phyloP scores from a whole-genome alignment of 2,113 vertebrate genomes.

The Tympanuchus pallidicinctus region DNA sequence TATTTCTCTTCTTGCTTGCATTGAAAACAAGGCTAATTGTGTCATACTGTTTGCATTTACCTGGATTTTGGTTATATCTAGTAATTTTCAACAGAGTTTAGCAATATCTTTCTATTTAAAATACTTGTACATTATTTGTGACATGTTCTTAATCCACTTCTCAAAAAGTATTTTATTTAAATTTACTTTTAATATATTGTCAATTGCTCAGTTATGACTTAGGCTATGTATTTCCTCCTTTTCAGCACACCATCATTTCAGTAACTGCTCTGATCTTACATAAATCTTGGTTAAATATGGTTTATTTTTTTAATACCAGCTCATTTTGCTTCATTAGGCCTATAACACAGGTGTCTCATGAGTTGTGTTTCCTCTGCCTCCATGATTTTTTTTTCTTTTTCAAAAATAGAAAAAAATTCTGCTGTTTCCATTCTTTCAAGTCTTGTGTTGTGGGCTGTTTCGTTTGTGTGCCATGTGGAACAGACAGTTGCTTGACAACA shows the following conservation, averaged over 20 bases:
- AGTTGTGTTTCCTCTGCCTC: fast-evolving
- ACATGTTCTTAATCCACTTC: background rate
- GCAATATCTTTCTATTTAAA: background rate
- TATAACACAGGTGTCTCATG: background rate
- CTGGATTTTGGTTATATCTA: background rate
- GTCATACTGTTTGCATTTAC: background rate
- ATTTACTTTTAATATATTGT: background rate
- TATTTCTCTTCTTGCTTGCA: background rate
- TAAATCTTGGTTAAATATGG: background rate
- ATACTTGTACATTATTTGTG: background rate
- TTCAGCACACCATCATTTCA: background rate
- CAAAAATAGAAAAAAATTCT: background rate
- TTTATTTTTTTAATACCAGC: background rate
- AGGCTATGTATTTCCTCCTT: background rate
- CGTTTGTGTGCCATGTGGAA: background rate
- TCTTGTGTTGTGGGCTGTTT: background rate
- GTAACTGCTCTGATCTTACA: background rate
- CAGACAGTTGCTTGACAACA: background rate
- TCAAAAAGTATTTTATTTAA: background rate
- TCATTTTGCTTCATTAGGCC: background rate
- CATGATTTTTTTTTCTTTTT: background rate
- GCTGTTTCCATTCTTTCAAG: background rate
- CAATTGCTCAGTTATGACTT: background rate
- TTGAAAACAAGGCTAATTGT: background rate
- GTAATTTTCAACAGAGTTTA: background rate